Percentiles rank a stretch among this genome's conserved stretches.
Conservation (phyloP, 2,797 vertebrate species). For the Euthynnus affinis region DNA sequence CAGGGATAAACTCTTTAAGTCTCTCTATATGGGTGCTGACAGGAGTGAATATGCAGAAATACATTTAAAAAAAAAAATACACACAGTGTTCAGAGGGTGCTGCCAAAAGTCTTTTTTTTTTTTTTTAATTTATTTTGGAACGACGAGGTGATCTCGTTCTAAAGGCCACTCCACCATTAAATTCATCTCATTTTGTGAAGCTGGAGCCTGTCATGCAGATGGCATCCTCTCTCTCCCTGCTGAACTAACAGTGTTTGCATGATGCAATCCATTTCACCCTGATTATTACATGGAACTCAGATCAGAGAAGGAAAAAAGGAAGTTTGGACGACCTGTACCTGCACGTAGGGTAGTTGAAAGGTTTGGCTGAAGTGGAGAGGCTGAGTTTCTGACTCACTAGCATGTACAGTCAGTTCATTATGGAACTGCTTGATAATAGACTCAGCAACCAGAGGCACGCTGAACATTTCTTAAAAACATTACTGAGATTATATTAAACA, state of each 20-base stretch:
- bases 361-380: slow-evolving; percentile 18
- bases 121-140: not conserved
- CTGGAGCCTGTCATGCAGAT: slow-evolving; percentile 36
- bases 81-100: not conserved
- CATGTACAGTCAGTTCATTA: too few species aligned
- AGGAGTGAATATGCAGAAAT: slow-evolving; percentile 27
- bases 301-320: slow-evolving; percentile 27
- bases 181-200: slow-evolving; percentile 22
- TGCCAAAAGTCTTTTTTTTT: slow-evolving; percentile 10
- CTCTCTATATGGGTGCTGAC: slow-evolving; percentile 26
- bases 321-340: slow-evolving; percentile 39
- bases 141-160: slow-evolving; percentile 6
- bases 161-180: slow-evolving; percentile 17
- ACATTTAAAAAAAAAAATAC: not conserved
- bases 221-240: slow-evolving; percentile 25
- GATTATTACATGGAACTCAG: slow-evolving; percentile 21
- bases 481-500: not conserved
- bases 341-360: slow-evolving; percentile 6
- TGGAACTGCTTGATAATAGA: too few species aligned
- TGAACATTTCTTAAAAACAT: not conserved
- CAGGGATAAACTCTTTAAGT: slow-evolving; percentile 48
- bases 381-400: not conserved
- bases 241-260: slow-evolving; percentile 22
- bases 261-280: slow-evolving; percentile 30
- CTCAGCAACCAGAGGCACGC: not conserved